Percentiles rank a stretch among this genome's conserved stretches.
phyloP scores from a whole-genome alignment of 1,140 invertebrate species.

The Eriosoma lanigerum region DNA sequence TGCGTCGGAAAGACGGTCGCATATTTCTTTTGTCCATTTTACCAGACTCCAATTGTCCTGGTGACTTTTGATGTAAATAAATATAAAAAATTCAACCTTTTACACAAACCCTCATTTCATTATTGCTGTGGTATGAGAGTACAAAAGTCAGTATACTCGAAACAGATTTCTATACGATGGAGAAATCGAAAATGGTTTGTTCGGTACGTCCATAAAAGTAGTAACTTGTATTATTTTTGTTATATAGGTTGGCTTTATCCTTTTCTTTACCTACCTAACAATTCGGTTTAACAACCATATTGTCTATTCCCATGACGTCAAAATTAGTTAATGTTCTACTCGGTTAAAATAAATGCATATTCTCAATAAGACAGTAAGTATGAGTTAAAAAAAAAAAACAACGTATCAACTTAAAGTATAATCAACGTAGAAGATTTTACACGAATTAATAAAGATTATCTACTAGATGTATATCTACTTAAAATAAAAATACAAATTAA shows the following conservation, averaged over 20 bases:
- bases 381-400: too few species aligned
- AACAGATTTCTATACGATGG: neutral
- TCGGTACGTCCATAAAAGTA: neutral
- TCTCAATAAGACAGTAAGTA: too few species aligned
- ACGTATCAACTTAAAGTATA: too few species aligned
- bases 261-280: neutral
- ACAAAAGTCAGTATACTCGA: neutral
- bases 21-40: constrained; percentile 7
- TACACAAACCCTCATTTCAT: constrained; percentile 7
- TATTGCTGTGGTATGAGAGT: neutral
- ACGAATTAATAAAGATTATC: too few species aligned
- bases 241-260: neutral
- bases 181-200: constrained; percentile 19
- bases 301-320: neutral
- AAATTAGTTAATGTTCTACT: too few species aligned
- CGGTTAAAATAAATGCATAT: too few species aligned
- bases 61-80: constrained; percentile 11
- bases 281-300: too few species aligned
- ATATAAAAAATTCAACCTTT: neutral
- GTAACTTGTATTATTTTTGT: neutral
- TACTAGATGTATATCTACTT: too few species aligned
- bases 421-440: too few species aligned
- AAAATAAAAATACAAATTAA: too few species aligned
- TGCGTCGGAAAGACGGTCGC: neutral
- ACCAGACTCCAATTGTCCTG: neutral